phyloP scores from a whole-genome alignment of 2,888 invertebrate genomes.

The Parasteatoda lunata region DNA sequence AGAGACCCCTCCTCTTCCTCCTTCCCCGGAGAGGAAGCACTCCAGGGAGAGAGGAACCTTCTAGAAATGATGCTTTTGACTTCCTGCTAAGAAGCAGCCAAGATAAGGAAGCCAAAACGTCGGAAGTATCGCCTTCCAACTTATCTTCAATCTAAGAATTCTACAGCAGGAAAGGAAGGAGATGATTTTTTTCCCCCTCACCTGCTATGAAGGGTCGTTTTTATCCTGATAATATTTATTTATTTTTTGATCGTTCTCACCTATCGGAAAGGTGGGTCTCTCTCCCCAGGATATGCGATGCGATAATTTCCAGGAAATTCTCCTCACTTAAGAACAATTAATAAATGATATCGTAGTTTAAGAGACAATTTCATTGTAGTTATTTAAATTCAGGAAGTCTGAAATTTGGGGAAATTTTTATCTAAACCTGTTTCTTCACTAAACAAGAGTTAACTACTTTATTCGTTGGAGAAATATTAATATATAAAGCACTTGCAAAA shows the following conservation, averaged over 20 bases:
- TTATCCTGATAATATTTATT: neutral
- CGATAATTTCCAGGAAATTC: neutral
- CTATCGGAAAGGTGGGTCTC: slow-evolving; percentile 62
- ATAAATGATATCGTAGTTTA: neutral
- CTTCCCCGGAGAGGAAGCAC: neutral
- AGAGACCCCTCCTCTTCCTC: neutral
- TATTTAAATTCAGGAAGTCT: neutral
- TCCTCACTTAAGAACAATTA: slow-evolving; percentile 1
- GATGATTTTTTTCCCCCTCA: slow-evolving; percentile 35
- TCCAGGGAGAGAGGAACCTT: neutral
- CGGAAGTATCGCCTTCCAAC: slow-evolving; percentile 60
- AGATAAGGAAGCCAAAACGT: slow-evolving; percentile 50
- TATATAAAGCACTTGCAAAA: too few relatives aligned
- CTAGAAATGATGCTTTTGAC: slow-evolving; percentile 37
- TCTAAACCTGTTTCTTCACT: too few relatives aligned
- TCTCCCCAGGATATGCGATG: slow-evolving; percentile 62
- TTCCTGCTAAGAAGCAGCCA: slow-evolving; percentile 31
- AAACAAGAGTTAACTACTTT: too few relatives aligned
- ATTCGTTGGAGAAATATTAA: too few relatives aligned
- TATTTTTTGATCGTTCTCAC: slow-evolving; percentile 18
- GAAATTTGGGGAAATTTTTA: too few relatives aligned
- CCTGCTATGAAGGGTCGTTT: neutral
- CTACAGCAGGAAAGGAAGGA: slow-evolving; percentile 23
- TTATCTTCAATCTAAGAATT: slow-evolving; percentile 64
- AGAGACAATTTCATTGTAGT: neutral